Evolutionary conservation across 2,113 vertebrate species (phyloP), one percentile per base, ranked within the genome.

Genomic region (Neodon shergylaensis): DNA sequence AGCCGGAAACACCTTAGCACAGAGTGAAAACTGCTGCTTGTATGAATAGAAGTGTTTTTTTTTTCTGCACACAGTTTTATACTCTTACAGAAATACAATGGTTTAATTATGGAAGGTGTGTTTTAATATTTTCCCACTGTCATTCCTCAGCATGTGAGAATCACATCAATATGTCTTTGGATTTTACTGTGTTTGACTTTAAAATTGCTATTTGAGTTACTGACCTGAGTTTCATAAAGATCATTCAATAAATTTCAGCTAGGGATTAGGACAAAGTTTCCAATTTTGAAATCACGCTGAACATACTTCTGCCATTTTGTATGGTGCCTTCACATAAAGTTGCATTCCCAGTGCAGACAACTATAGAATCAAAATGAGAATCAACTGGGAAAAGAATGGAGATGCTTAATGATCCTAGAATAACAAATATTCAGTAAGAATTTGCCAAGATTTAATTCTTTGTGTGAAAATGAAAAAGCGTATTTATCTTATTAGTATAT

Each of bases 351-450:
- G 44, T 5, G 36, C 26, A 6, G 44, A 22, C 42, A 47, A 26
- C n/a, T 87, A 49, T 87, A 72, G 21, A 70, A 70, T n/a, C 3
- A 42, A 86, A 72, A 52, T 17, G 17, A 52, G 65, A 70, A 26
- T n/a, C 65, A 70, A 72, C 65, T 87, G 12, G 65, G 52, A 70
- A 87, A 70, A 70, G 3, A 70, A 36, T 36, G 24, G 24, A 47
- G 44, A 70, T 47, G 31, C 42, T 68, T 49, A 49, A 86, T 36
- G 65, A 9, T 52, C 33, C 12, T 39, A 70, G 12, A 52, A 16
- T 87, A 70, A 72, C 33, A 87, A 87, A 70, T 87, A 87, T 70
- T 36, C 84, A 87, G 66, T 70, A n/a, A 70, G 65, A 70, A n/a
- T 87, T 68, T 72, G 44, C 66, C 66, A 87, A 70, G 31, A 68